Evolutionary conservation across 2,797 vertebrate species (phyloP).

Genomic region (Spondyliosoma cantharus): DNA sequence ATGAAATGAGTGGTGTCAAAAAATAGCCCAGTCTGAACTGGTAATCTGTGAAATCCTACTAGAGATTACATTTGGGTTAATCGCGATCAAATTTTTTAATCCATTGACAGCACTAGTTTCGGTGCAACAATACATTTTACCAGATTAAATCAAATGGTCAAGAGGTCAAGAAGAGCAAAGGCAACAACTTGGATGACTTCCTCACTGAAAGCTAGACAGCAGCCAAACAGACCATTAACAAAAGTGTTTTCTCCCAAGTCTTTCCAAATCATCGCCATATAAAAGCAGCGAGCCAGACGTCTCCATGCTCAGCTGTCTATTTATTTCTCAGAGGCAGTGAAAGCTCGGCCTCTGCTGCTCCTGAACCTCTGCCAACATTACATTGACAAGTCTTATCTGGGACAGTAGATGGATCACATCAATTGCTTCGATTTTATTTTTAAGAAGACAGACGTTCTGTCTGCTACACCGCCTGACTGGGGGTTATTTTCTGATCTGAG

Average conservation of each 20-base stretch:
- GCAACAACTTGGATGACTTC: not conserved
- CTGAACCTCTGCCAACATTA: constrained; percentile 81
- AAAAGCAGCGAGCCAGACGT: not conserved
- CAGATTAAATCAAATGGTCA: not conserved
- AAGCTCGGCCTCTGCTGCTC: constrained; percentile 76
- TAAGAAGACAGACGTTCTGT: constrained; percentile 53
- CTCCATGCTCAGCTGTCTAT: constrained; percentile 53
- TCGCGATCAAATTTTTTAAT: no score
- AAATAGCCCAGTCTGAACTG: no score
- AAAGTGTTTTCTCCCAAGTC: not conserved
- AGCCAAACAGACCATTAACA: not conserved
- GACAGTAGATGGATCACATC: constrained; percentile 55
- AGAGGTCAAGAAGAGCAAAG: not conserved
- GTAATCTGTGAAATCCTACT: no score
- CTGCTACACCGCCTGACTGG: constrained; percentile 2
- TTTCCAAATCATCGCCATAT: not conserved
- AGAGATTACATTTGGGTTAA: no score
- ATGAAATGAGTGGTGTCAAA: no score
- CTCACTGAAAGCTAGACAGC: not conserved
- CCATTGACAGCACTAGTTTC: not conserved
- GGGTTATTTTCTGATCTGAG: constrained; percentile 39
- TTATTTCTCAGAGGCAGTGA: constrained; percentile 78
- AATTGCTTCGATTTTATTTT: constrained; percentile 61
- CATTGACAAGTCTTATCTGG: constrained; percentile 78
- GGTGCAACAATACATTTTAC: not conserved